Conservation (phyloP, 1,140 invertebrate species). For the Bombus consobrinus region DNA sequence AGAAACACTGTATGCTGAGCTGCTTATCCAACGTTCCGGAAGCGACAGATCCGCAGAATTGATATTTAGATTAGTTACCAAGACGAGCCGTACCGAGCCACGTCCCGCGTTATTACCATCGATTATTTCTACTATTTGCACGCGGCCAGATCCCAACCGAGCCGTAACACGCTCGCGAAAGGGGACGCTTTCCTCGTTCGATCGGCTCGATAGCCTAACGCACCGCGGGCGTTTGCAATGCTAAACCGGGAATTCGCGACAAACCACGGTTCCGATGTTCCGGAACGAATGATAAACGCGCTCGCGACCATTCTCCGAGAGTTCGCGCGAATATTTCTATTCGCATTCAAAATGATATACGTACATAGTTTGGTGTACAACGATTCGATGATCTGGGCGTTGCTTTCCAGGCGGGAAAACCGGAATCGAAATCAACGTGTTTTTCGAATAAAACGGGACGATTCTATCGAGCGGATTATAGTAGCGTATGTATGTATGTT, state of each 20-base stretch:
- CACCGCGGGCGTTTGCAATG: constrained; percentile 32
- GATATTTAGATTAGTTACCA: constrained; percentile 62
- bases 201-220: constrained; percentile 31
- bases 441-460: neutral
- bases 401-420: constrained; percentile 9
- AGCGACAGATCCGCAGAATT: constrained; percentile 50
- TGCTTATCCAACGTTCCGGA: constrained; percentile 19
- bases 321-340: constrained; percentile 11
- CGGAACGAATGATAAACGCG: constrained; percentile 51
- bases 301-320: neutral
- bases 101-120: constrained; percentile 33
- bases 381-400: constrained; percentile 22
- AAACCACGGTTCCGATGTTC: constrained; percentile 1
- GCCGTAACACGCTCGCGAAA: constrained; percentile 14
- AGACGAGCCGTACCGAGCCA: constrained; percentile 6
- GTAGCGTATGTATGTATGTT: neutral
- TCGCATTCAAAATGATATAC: constrained; percentile 55
- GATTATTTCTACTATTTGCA: constrained; percentile 42
- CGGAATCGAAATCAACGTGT: constrained; percentile 28
- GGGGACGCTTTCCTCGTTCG: constrained; percentile 4
- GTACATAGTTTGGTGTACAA: neutral
- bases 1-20: constrained; percentile 15
- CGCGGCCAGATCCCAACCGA: neutral
- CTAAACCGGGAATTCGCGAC: constrained; percentile 29
- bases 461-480: neutral